These are phyloP conservation scores for Zootoca vivipara DNA, from an alignment of 2,113 vertebrate species.

Conservation along the genomic window DNA sequence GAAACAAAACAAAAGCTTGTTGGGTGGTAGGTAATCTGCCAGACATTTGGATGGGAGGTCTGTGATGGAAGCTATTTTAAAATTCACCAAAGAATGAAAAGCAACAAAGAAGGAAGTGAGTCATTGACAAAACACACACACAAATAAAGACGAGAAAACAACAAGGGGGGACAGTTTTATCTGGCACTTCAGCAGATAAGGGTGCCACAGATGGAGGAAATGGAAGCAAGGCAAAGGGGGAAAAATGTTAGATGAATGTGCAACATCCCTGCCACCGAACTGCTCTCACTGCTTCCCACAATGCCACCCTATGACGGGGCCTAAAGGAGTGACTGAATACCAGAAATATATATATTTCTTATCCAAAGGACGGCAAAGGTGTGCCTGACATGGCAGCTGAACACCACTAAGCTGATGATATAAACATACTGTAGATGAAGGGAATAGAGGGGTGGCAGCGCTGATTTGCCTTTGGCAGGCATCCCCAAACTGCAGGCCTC, in stretches of 20 bases:
- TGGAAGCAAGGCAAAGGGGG: neutral
- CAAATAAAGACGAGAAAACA: slow-evolving; percentile 24
- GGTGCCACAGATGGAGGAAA: slow-evolving; percentile 18
- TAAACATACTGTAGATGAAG: neutral
- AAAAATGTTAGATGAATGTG: neutral
- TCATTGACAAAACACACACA: slow-evolving; percentile 37
- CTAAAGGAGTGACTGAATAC: neutral
- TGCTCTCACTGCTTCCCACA: neutral
- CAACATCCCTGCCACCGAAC: neutral
- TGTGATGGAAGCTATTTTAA: slow-evolving; percentile 14
- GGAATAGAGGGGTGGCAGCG: too few relatives aligned
- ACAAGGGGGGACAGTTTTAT: slow-evolving; percentile 4
- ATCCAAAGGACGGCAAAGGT: neutral
- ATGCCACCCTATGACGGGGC: neutral
- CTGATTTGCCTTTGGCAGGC: too few relatives aligned
- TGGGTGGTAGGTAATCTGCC: neutral
- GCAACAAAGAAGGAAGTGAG: slow-evolving; percentile 57
- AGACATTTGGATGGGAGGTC: neutral
- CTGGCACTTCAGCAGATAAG: neutral
- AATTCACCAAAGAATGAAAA: neutral
- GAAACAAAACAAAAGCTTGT: neutral
- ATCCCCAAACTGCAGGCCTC: too few relatives aligned
- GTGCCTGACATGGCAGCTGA: neutral
- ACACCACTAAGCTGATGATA: neutral
- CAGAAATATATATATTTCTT: neutral